Base-by-base conservation (phyloP, 2,888 invertebrate genomes). In the Plebejus anna region DNA sequence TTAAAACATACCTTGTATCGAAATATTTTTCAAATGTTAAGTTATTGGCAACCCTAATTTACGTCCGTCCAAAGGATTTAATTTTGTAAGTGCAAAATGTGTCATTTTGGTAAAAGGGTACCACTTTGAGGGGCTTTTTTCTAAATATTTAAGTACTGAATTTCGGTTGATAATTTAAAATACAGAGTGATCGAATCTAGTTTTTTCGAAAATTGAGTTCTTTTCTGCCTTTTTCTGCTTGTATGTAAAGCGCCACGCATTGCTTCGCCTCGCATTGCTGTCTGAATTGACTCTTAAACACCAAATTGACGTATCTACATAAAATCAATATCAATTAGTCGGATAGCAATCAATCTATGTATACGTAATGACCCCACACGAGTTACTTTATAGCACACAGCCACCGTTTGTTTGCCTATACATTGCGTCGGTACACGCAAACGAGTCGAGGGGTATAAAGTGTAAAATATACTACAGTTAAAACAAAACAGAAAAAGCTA, bases 391-490 rank as follows among this genome's bases (percentile, higher is more conserved):
- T 79, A 76, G 73, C 76, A 71, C 61, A 70, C 77, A 75, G 75
- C 75, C 75, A 76, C 78, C 80, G 79, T 81, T 79, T 79, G 77
- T 82, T 79, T 78, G 77, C 76, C 79, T 78, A 36, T 66, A 77
- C 79, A 80, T 75, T 78, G 77, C 77, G 76, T 76, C 70, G 75
- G 75, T 73, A 77, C 80, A 80, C 80, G 81, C 81, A 81, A 80
- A 80, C 79, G 77, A 78, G 76, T 79, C 79, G 77, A 78, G 76
- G 77, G 76, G 78, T 78, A 80, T 81, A 81, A 81, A 81, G 78
- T 79, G 79, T 77, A 61, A 76, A 78, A 81, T 78, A 78, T 80
- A 81, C 79, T 80, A 75, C 55, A 28, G 51, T 73, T 13, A 32
- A 73, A 28, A 22, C 22, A 28, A 72, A 73, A 32, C 11, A 32